Evolutionary conservation across 2,888 invertebrate species (phyloP).

Genomic region (Yponomeuta evonymella): DNA sequence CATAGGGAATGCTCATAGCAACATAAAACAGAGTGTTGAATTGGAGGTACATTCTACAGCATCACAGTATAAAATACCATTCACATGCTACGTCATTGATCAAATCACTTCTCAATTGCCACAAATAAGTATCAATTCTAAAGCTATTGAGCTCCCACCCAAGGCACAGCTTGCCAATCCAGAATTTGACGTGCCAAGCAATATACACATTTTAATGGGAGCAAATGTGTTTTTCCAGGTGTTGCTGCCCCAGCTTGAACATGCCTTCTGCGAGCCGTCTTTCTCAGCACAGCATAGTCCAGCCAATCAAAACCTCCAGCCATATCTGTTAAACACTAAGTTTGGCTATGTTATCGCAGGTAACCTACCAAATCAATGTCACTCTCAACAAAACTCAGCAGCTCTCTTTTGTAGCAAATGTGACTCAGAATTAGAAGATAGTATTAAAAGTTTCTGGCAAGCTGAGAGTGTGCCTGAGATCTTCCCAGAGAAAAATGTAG

Average conservation of each 20-base stretch:
- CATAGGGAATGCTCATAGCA: neutral
- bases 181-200: constrained; percentile 18
- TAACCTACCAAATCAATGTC: neutral
- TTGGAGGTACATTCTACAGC: constrained; percentile 20
- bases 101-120: constrained; percentile 24
- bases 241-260: constrained; percentile 17
- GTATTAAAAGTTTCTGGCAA: constrained; percentile 15
- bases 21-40: neutral
- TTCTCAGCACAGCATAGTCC: neutral
- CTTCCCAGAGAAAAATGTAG: constrained; percentile 19
- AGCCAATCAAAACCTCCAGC: neutral
- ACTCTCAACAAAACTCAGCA: constrained; percentile 3
- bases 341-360: constrained; percentile 22
- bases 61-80: constrained; percentile 12
- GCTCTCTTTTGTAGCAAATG: constrained; percentile 12
- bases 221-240: constrained; percentile 25
- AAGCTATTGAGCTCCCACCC: constrained; percentile 17
- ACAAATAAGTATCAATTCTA: constrained; percentile 19
- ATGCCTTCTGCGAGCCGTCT: neutral
- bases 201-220: constrained; percentile 22
- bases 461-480: constrained; percentile 22
- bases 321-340: constrained; percentile 16
- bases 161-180: constrained; percentile 21
- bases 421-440: constrained; percentile 17
- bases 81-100: constrained; percentile 22